Percentiles rank a stretch among this genome's conserved stretches.
phyloP scores from a whole-genome alignment of 1,140 invertebrate species.

The Drosophila busckii region DNA sequence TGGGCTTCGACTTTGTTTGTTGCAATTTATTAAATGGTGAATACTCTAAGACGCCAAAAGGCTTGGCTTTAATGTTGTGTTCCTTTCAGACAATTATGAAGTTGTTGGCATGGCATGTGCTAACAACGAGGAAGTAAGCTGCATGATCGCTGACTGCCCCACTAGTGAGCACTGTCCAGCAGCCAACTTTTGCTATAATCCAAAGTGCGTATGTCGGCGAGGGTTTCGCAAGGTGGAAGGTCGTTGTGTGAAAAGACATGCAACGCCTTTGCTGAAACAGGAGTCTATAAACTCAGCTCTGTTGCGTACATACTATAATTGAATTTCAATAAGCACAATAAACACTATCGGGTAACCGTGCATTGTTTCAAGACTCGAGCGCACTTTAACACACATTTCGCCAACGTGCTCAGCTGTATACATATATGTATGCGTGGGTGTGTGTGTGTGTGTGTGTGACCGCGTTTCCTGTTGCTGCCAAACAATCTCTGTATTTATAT shows the following conservation, averaged over 20 bases:
- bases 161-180: constrained; percentile 19
- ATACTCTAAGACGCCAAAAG: background rate
- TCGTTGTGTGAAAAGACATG: constrained; percentile 27
- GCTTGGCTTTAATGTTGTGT: background rate
- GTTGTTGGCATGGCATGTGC: constrained; percentile 32
- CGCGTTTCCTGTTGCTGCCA: constrained; percentile 18
- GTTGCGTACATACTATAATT: too few species aligned
- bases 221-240: constrained; percentile 26
- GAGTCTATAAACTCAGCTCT: background rate
- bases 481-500: too few species aligned
- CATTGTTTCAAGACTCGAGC: too few species aligned
- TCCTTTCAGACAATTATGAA: constrained; percentile 20
- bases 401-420: constrained; percentile 26
- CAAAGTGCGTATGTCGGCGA: constrained; percentile 41
- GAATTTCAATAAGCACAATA: background rate
- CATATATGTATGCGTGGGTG: constrained; percentile 8
- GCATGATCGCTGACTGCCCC: constrained; percentile 29
- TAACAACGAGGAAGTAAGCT: constrained; percentile 45
- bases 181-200: constrained; percentile 41
- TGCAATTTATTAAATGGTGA: too few species aligned
- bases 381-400: too few species aligned
- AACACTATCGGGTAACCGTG: too few species aligned
- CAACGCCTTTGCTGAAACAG: background rate
- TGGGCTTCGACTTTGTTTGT: too few species aligned
- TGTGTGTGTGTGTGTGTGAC: constrained; percentile 14